These are phyloP conservation scores for Charadrius vociferus DNA, from an alignment of 2,113 vertebrate genomes.

Conservation along the genomic window DNA sequence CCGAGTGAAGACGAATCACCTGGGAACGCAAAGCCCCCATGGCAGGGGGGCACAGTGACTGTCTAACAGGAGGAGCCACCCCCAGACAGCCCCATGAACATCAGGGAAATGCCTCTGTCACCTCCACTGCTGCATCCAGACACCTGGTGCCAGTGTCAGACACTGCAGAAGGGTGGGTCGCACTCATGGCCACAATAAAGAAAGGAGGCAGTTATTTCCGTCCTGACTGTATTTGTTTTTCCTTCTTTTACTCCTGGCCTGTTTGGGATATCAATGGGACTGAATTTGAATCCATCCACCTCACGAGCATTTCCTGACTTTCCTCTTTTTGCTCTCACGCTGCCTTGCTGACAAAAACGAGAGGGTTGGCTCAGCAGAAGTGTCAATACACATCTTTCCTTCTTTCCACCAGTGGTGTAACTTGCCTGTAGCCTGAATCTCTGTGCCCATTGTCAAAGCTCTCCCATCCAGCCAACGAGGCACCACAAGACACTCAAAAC, in stretches of 20 bases:
- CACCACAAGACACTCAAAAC: background rate
- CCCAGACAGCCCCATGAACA: background rate
- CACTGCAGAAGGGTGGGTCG: background rate
- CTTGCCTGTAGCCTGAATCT: background rate
- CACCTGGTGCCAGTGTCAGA: background rate
- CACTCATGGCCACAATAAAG: background rate
- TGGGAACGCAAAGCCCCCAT: fast-evolving
- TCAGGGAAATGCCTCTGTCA: background rate
- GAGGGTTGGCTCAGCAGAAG: background rate
- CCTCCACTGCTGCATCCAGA: background rate
- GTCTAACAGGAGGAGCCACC: background rate
- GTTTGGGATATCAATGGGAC: background rate
- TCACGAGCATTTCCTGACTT: background rate
- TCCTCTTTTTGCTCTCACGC: background rate
- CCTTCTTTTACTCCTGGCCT: background rate
- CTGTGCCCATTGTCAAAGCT: background rate
- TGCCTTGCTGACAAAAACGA: background rate
- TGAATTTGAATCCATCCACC: background rate
- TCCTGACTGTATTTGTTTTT: background rate
- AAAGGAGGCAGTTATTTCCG: background rate
- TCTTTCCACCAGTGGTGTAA: background rate
- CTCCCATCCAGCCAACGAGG: background rate
- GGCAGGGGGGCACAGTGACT: background rate
- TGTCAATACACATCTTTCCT: background rate
- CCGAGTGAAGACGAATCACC: background rate